A percentile compares a stretch with the other conserved stretches of the same genome.
These are phyloP conservation scores for Choristoneura rosaceana DNA, from an alignment of 2,888 invertebrate genomes.

Conservation along the genomic window DNA sequence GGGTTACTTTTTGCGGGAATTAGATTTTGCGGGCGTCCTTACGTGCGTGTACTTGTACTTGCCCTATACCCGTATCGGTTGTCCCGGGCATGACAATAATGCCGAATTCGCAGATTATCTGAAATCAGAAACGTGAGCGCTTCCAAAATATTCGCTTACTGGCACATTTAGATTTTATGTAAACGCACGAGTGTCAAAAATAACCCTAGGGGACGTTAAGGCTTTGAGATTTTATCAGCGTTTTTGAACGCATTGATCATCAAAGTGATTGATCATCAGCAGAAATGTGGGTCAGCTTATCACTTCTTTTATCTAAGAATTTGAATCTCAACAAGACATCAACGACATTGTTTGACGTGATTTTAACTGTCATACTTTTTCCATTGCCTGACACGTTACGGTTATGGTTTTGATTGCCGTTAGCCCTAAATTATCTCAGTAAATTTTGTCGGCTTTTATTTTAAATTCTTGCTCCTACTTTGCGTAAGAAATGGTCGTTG, in stretches of 20 bases:
- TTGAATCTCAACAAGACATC: not conserved
- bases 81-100: constrained; percentile 19
- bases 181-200: constrained; percentile 4
- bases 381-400: too few relatives aligned
- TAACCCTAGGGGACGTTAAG: not conserved
- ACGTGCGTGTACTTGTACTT: constrained; percentile 17
- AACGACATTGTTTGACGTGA: too few relatives aligned
- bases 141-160: not conserved
- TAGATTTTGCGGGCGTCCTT: constrained; percentile 24
- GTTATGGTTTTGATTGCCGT: too few relatives aligned
- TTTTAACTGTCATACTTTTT: too few relatives aligned
- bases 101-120: constrained; percentile 30
- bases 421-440: too few relatives aligned
- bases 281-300: not conserved
- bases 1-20: constrained; percentile 26
- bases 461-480: too few relatives aligned
- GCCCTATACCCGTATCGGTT: constrained; percentile 1
- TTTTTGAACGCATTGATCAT: not conserved
- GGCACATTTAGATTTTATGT: not conserved
- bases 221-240: not conserved
- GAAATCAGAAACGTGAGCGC: constrained; percentile 28
- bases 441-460: too few relatives aligned
- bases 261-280: not conserved
- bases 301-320: not conserved
- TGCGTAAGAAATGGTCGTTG: too few relatives aligned